Evolutionary conservation across 2,888 invertebrate genomes (phyloP), one percentile per base, ranked within the genome.

Genomic region (Podotricha telesiphe): DNA sequence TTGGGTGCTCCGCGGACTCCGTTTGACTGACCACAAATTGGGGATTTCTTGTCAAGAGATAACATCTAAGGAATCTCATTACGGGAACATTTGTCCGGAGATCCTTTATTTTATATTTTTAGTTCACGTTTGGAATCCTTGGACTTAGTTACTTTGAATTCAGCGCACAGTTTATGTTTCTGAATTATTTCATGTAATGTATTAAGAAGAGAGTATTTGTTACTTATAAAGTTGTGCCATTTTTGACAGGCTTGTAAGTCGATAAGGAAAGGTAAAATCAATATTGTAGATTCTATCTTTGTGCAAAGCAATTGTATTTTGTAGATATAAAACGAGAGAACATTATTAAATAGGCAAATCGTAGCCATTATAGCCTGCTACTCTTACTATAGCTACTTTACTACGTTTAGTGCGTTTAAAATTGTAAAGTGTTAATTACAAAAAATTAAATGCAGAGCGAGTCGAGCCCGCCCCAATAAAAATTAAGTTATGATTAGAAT

Each of bases 11-110:
- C 64, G 51, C 50, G 64, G 67, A n/a, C n/a, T n/a, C n/a, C n/a
- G 89, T 90, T 89, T 87, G 90, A 91, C 88, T 90, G 89, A 92
- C 91, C 91, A 86, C 92, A 92, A 89, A 91, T 91, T 89, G 86
- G 88, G 86, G 87, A 87, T 89, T 85, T 87, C 86, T 88, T 89
- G 91, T 91, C 89, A 89, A 85, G 86, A 86, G 89, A 90, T 91
- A 91, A 82, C 88, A 86, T 87, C 86, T 82, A 79, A 85, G 86
- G 90, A 92, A 92, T 92, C 92, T 92, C 91, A 92, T 92, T 92
- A 91, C 84, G 83, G 75, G 84, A 86, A 78, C 86, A 88, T 85
- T 87, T 78, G 82, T 84, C 81, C 81, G 78, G 76, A 62, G 69
- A 78, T 76, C 77, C 72, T 69, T 76, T 74, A 83, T 81, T 87